Percentiles rank a stretch among this genome's conserved stretches.
phyloP scores from a whole-genome alignment of 2,888 invertebrate genomes.

The Gandaritis pyraliata region DNA sequence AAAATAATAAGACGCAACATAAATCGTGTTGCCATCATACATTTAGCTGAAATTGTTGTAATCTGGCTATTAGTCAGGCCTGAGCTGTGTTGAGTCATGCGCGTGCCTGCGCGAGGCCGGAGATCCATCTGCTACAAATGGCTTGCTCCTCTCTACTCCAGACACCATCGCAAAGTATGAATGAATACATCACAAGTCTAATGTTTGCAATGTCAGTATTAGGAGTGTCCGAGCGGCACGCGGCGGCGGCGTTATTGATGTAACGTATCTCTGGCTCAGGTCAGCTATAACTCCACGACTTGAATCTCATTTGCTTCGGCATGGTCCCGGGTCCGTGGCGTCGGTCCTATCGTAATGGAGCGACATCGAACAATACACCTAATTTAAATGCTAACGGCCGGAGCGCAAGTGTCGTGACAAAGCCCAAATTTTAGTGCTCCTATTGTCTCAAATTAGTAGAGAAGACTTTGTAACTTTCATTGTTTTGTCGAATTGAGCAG shows the following conservation, averaged over 20 bases:
- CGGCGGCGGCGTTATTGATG: constrained; percentile 1
- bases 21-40: constrained; percentile 65
- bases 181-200: too few species aligned
- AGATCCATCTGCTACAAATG: not conserved
- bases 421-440: constrained; percentile 29
- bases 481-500: constrained; percentile 29
- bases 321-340: constrained; percentile 3
- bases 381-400: constrained; percentile 38
- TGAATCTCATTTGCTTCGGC: constrained; percentile 19
- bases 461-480: constrained; percentile 33
- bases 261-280: not conserved
- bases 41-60: constrained; percentile 64
- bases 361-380: constrained; percentile 41
- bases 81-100: constrained; percentile 58
- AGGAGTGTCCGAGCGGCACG: not conserved
- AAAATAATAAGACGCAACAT: constrained; percentile 74
- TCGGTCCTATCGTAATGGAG: constrained; percentile 29
- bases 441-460: constrained; percentile 38
- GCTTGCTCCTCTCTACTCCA: constrained; percentile 2
- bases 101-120: constrained; percentile 40
- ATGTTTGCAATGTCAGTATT: too few species aligned
- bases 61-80: constrained; percentile 71
- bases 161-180: too few species aligned
- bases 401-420: constrained; percentile 32
- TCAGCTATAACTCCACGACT: constrained; percentile 27